These are phyloP conservation scores for Polyergus mexicanus DNA, from an alignment of 1,140 invertebrate species.

Conservation along the genomic window DNA sequence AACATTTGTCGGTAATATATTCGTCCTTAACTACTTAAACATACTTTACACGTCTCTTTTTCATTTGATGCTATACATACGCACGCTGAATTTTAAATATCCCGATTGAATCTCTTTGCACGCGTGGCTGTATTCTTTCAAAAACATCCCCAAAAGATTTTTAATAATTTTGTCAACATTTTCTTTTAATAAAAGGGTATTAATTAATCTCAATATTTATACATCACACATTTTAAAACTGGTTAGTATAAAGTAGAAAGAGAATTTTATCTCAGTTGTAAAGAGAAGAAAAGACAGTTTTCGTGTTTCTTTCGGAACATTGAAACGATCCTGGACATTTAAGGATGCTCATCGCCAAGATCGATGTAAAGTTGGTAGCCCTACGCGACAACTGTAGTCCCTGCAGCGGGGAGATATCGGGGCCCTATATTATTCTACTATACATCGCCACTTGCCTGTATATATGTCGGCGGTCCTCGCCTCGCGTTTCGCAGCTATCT, in stretches of 20 bases:
- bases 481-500: slow-evolving; percentile 47
- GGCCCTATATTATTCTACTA: slow-evolving; percentile 23
- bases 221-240: background rate
- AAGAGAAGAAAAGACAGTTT: too few species aligned
- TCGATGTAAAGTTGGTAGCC: slow-evolving; percentile 16
- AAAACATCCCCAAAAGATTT: background rate
- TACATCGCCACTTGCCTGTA: slow-evolving; percentile 46
- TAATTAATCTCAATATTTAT: background rate
- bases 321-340: background rate
- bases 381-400: slow-evolving; percentile 15
- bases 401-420: background rate
- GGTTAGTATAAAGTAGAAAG: background rate
- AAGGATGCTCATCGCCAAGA: background rate
- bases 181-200: background rate
- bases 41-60: background rate
- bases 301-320: background rate
- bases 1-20: background rate
- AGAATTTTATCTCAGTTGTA: background rate
- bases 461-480: slow-evolving; percentile 51
- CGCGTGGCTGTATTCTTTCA: background rate
- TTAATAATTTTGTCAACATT: background rate
- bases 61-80: background rate
- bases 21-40: background rate
- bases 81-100: slow-evolving; percentile 25
- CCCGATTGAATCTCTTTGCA: background rate